Evolutionary conservation across 92 coral and sea anemone species (phyloP).

Genomic region (Epizoanthus fatuus): DNA sequence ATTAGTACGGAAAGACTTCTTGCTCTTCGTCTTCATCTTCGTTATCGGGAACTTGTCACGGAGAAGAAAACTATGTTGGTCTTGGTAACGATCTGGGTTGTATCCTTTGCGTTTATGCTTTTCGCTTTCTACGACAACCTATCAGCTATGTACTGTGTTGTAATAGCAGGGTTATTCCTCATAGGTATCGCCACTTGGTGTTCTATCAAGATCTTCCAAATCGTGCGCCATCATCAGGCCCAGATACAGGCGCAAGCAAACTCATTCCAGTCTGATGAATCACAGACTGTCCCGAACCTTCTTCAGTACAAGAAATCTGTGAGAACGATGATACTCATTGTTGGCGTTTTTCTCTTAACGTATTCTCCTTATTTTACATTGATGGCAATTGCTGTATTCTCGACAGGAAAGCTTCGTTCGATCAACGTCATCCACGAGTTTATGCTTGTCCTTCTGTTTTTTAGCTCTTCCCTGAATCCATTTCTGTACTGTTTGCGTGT

Average conservation of each 20-base stretch:
- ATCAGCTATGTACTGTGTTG: not conserved
- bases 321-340: not conserved
- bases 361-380: not conserved
- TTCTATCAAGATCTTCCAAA: slow-evolving; percentile 1
- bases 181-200: not conserved
- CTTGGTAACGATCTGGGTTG: not conserved
- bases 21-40: not conserved
- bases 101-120: not conserved
- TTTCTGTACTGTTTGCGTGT: too few species aligned
- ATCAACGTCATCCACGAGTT: too few species aligned
- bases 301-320: slow-evolving; percentile 3
- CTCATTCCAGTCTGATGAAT: not conserved
- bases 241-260: not conserved
- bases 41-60: not conserved
- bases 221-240: not conserved
- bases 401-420: too few species aligned
- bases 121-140: not conserved
- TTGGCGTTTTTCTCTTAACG: not conserved
- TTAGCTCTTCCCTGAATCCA: too few species aligned
- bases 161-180: not conserved
- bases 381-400: too few species aligned
- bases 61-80: not conserved
- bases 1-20: not conserved
- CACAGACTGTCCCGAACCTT: not conserved
- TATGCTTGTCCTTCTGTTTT: too few species aligned